Evolutionary conservation across 2,797 vertebrate genomes (phyloP), one percentile per base, ranked within the genome.

Genomic region (Urosaurus nigricauda): DNA sequence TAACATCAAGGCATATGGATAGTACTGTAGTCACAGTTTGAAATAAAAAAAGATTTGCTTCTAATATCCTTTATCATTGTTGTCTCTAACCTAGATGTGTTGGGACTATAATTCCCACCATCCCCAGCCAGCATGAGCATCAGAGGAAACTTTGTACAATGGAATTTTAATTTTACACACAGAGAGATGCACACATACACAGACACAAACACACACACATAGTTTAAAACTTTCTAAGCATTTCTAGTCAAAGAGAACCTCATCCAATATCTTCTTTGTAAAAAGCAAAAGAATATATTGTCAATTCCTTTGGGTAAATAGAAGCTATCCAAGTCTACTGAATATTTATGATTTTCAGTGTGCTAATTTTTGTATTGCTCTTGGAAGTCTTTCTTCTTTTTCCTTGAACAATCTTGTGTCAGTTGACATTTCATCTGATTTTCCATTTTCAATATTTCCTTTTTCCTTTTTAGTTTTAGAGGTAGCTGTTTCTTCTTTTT

Each of bases 391-490:
- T 90, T 21, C 79, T 79, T 89, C 75, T 56, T 79, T 71, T 93
- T 92, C 65, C 43, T 92, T 88, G 79, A 93, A 84, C 47, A 56
- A 0, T 77, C 26, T 92, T 94, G 74, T 94, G 29, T 21, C 84
- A 94, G 73, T 79, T 58, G 92, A 5, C 70, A 74, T 85, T 92
- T 92, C 88, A 80, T 90, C 13, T 89, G 86, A 88, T 92, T 95
- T 95, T 88, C 53, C 92, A 26, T 40, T 94, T 94, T 63, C 79
- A 47, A 29, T 81, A 85, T 84, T 19, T 87, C 43, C 16, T 92
- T 4, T 53, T 92, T 86, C 84, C 2, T 53, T 35, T 74, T 58
- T 29, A 4, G 1, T 84, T 93, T 93, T 86, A 91, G 51, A 92
- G 40, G 47, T 47, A 90, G 86, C 12, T 79, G 0, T 84, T 60